phyloP scores from a whole-genome alignment of 2,113 vertebrate species.

The Dromas ardeola region DNA sequence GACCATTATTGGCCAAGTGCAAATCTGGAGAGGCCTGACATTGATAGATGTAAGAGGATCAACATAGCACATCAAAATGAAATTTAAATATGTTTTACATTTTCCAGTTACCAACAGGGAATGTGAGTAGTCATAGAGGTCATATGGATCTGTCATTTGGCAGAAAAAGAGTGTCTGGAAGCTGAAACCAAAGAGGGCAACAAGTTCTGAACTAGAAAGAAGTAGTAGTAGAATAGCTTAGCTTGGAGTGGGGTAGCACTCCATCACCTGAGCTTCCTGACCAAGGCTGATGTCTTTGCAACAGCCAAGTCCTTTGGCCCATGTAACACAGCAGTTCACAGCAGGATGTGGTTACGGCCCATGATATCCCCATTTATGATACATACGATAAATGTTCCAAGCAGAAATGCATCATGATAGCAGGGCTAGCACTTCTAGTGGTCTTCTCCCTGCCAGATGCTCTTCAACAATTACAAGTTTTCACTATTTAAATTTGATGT shows the following conservation, averaged over 20 bases:
- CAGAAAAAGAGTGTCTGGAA: not conserved
- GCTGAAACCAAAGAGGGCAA: not conserved
- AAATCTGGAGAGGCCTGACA: not conserved
- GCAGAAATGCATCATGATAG: not conserved
- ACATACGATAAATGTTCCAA: not conserved
- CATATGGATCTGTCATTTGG: not conserved
- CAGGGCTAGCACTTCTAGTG: not conserved
- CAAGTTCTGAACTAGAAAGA: not conserved
- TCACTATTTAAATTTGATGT: not conserved
- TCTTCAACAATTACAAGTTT: not conserved
- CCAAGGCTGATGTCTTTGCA: not conserved
- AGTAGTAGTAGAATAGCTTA: not conserved
- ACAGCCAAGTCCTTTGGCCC: not conserved
- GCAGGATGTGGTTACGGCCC: not conserved
- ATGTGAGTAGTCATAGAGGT: not conserved
- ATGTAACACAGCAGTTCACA: not conserved
- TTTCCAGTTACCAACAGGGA: not conserved
- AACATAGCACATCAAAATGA: not conserved
- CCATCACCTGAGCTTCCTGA: not conserved
- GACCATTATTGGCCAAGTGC: not conserved
- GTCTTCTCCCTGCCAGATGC: not conserved
- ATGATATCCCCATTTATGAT: not conserved
- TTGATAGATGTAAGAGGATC: not conserved
- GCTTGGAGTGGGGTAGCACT: not conserved
- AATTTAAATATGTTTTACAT: not conserved